Conservation (phyloP, 2,113 vertebrate species). For the Calyptomena viridis region DNA sequence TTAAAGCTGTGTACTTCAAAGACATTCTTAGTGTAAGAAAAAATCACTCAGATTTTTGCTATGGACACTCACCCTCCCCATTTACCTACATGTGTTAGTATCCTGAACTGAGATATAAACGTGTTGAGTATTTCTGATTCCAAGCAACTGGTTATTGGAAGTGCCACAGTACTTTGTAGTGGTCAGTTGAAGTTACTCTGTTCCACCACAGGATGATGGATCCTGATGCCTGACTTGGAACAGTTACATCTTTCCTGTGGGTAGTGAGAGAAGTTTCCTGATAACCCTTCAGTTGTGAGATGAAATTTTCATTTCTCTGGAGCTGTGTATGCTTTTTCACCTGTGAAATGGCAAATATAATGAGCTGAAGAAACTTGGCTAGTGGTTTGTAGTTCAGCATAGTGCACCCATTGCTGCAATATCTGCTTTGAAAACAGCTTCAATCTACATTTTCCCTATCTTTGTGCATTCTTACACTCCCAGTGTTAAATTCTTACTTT, state of each 20-base stretch:
- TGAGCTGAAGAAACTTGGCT: background rate
- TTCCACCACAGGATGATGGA: background rate
- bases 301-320: background rate
- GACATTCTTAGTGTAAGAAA: background rate
- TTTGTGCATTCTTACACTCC: background rate
- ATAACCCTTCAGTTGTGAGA: background rate
- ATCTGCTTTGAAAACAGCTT: background rate
- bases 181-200: background rate
- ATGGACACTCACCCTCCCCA: background rate
- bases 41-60: background rate
- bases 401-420: background rate
- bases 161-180: background rate
- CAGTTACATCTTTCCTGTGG: background rate
- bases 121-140: background rate
- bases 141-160: background rate
- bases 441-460: background rate
- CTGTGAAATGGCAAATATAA: background rate
- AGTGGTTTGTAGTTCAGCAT: background rate
- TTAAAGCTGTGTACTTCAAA: background rate
- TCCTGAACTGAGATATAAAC: background rate
- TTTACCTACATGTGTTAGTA: background rate
- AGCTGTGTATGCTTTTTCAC: background rate
- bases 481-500: background rate
- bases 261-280: background rate
- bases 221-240: background rate